These are phyloP conservation scores for Bagarius yarrelli DNA, from an alignment of 2,113 vertebrate species.

Conservation along the genomic window DNA sequence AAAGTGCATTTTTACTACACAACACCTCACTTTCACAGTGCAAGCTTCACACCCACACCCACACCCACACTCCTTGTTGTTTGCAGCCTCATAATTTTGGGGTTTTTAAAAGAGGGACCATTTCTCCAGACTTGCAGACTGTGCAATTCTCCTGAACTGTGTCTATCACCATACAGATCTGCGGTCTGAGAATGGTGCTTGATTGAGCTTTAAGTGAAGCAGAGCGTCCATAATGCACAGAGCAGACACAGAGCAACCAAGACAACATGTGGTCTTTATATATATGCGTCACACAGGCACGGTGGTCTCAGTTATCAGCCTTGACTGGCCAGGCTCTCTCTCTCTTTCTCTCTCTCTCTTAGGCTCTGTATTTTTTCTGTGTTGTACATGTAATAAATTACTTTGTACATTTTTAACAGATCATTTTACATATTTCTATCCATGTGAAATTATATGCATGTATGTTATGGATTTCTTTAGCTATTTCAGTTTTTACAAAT, in stretches of 20 bases:
- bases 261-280: constrained; percentile 51
- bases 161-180: constrained; percentile 62
- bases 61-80: constrained; percentile 29
- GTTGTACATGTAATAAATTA: background rate
- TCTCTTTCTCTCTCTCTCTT: constrained; percentile 7
- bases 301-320: constrained; percentile 55
- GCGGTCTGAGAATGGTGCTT: constrained; percentile 49
- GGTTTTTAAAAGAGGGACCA: constrained; percentile 46
- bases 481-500: background rate
- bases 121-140: constrained; percentile 59
- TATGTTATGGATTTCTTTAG: background rate
- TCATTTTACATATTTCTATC: too few species aligned
- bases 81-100: constrained; percentile 42
- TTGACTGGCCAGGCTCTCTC: constrained; percentile 30
- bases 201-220: constrained; percentile 57
- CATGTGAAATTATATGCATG: background rate
- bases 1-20: constrained; percentile 55
- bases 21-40: constrained; percentile 39
- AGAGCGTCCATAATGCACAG: constrained; percentile 54
- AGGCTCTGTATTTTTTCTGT: background rate
- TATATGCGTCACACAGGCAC: constrained; percentile 47
- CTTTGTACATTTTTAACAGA: background rate
- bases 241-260: constrained; percentile 59
- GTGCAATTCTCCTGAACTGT: constrained; percentile 57
- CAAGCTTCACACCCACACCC: constrained; percentile 17